These are phyloP conservation scores for Neogobius melanostomus DNA, from an alignment of 2,113 vertebrate genomes.

Conservation along the genomic window DNA sequence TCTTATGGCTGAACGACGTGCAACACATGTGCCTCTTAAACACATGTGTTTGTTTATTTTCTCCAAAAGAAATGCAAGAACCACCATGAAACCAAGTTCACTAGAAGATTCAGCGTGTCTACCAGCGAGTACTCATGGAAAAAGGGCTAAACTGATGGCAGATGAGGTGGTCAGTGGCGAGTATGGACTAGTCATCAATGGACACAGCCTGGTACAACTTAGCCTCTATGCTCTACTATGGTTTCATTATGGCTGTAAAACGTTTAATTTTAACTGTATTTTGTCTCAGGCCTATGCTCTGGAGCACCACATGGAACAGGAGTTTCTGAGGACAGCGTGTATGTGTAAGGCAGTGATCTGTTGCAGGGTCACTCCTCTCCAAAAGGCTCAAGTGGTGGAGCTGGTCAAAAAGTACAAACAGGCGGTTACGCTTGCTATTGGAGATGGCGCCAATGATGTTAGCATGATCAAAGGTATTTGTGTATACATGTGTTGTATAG, in stretches of 20 bases:
- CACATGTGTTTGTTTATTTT: background rate
- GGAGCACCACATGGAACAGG: conserved; percentile 83
- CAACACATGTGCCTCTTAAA: background rate
- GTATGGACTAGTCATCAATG: conserved; percentile 90
- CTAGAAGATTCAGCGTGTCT: conserved; percentile 62
- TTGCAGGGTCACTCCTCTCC: conserved; percentile 92
- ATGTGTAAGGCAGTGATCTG: conserved; percentile 93
- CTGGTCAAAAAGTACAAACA: conserved; percentile 93
- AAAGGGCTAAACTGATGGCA: conserved; percentile 59
- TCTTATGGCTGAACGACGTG: background rate
- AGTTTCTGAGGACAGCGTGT: conserved; percentile 86
- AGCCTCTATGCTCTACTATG: background rate
- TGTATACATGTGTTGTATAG: background rate
- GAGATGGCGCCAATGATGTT: conserved; percentile 93
- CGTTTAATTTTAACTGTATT: background rate
- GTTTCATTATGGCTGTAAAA: background rate
- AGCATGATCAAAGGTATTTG: conserved; percentile 95
- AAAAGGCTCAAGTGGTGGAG: conserved; percentile 96
- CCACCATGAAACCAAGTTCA: conserved; percentile 81
- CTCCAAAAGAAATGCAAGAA: conserved; percentile 77
- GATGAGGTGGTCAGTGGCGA: conserved; percentile 84
- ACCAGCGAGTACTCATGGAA: conserved; percentile 46
- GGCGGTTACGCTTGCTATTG: conserved; percentile 90
- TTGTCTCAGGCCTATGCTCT: conserved; percentile 83
- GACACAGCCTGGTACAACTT: conserved; percentile 88